Evolutionary conservation across 2,888 invertebrate species (phyloP), one percentile per base, ranked within the genome.

Genomic region (Laothoe populi): DNA sequence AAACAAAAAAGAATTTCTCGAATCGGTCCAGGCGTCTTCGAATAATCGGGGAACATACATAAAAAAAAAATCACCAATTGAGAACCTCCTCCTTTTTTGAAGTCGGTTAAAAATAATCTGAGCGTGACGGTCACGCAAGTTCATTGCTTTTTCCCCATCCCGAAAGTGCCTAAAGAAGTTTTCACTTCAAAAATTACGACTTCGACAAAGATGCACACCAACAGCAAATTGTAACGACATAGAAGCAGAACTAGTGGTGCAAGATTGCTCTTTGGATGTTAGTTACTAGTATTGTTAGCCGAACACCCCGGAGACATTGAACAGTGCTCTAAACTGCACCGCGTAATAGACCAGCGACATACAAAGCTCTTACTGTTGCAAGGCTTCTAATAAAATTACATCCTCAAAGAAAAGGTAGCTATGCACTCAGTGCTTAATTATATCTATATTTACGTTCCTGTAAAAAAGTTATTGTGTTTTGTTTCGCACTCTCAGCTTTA

Each of bases 211-310:
- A 11, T 45, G 2, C 5, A 59, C 5, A 46, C 13, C 13, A 23
- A 24, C 23, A 16, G 23, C 35, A 48, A 21, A 19, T 31, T 48
- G 3, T 38, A 16, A 2, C 35, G 31, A 38, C 49, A 40, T 26
- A 35, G 13, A 26, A 48, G 40, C 19, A 60, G 10, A 60, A 61
- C 42, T 8, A 44, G 40, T 23, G 7, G 21, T 35, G 38, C 24
- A 11, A 11, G 21, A 13, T 57, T 58, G 75, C 72, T 71, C 69
- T 74, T 74, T 74, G 69, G 66, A 73, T 74, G 74, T 70, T 78
- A 81, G 75, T 79, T 77, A 80, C 79, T 81, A 78, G 77, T 77
- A 74, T 75, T 78, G 72, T 74, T 72, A 75, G 77, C 73, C 69
- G 73, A 68, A 69, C 70, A 74, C 79, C 74, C 78, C 57, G 67